Evolutionary conservation across 2,888 invertebrate genomes (phyloP), one percentile per base, ranked within the genome.

Genomic region (Thera britannica): DNA sequence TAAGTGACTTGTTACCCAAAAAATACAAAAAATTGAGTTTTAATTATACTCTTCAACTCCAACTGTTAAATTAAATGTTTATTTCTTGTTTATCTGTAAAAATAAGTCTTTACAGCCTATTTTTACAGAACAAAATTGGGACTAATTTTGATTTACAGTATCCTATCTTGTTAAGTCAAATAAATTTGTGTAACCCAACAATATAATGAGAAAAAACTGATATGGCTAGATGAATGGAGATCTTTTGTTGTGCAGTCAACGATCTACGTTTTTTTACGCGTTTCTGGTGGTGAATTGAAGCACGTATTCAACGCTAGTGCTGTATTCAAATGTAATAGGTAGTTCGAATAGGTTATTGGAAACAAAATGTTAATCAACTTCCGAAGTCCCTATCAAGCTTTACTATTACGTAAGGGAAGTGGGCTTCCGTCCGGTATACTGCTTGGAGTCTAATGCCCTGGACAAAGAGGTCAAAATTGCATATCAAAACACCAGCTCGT

Each of bases 371-470:
- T 83, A 80, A 80, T 84, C 84, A 81, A 79, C 84, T 84, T 84
- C 84, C 84, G 80, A 82, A 79, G 79, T 81, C 79, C 77, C 82
- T 80, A 84, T 83, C 80, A 82, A 79, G 75, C 82, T 83, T 77
- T 68, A 72, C 82, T 82, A 80, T 82, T 84, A 82, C 77, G 79
- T 80, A 78, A 80, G 80, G 84, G 84, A 84, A 83, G 84, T 83
- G 74, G 68, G 79, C 74, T 84, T 84, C 84, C 84, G 83, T 80
- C 78, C 76, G 72, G 61, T 23, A 36, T 23, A 36, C 44, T 57
- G 61, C 55, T 44, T 46, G 51, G 51, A 75, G 70, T 74, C 72
- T 79, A 79, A 70, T 64, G 70, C 65, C 74, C 77, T 78, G 70
- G 70, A 63, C 56, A 76, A 70, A 81, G 71, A 81, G 81, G 77